A percentile compares a stretch with the other conserved stretches of the same genome.
Evolutionary conservation across 2,113 vertebrate genomes (phyloP).

Genomic region (Phodopus roborovskii): DNA sequence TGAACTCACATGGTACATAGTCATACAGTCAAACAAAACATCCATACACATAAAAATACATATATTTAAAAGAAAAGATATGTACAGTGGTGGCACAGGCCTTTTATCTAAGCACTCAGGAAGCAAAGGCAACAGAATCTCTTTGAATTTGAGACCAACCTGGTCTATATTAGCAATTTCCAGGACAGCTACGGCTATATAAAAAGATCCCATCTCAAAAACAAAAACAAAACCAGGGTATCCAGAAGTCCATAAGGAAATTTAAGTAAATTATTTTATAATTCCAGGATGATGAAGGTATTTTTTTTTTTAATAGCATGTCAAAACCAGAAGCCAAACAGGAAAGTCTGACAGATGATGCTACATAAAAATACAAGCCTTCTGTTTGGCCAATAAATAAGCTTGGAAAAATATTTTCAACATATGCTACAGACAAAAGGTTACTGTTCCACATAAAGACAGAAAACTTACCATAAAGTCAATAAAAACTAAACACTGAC

Average conservation of each 20-base stretch:
- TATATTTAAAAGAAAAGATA: too few species aligned
- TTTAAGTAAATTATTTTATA: conserved; percentile 53
- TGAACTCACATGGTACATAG: neutral
- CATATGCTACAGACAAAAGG: conserved; percentile 70
- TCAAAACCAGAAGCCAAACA: conserved; percentile 66
- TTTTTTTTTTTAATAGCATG: conserved; percentile 57
- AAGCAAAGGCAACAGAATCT: neutral
- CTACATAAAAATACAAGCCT: conserved; percentile 71
- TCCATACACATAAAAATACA: neutral
- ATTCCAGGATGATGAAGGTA: neutral
- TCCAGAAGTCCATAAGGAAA: conserved; percentile 42
- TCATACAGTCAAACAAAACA: neutral
- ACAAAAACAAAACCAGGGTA: neutral
- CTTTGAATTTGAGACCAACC: neutral
- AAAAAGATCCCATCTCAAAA: neutral
- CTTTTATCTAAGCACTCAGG: neutral
- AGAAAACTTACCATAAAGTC: conserved; percentile 53
- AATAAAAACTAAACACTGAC: neutral
- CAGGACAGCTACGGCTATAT: neutral
- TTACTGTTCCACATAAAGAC: conserved; percentile 65
- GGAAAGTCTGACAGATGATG: conserved; percentile 62
- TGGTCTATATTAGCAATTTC: neutral
- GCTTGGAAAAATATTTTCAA: conserved; percentile 62
- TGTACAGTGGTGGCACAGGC: neutral
- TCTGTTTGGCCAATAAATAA: conserved; percentile 73